Percentiles rank a stretch among this genome's conserved stretches.
Conservation (phyloP, 2,797 vertebrate species). For the Dermochelys coriacea region DNA sequence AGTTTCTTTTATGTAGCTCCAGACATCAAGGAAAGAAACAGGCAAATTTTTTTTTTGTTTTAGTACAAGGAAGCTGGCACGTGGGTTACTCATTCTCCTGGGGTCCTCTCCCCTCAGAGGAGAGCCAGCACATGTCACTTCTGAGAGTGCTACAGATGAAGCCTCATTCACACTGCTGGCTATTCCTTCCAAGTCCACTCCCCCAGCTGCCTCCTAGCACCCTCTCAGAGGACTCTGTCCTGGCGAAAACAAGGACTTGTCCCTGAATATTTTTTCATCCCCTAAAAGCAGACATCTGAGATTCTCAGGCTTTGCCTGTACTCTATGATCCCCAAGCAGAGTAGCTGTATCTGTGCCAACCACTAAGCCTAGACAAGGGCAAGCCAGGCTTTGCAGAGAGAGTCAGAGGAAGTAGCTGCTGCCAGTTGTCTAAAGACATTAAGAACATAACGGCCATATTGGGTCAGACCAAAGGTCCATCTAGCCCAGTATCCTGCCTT, state of each 20-base stretch:
- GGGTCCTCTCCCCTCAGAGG: not conserved
- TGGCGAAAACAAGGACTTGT: not conserved
- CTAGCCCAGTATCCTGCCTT: no score
- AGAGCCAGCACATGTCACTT: not conserved
- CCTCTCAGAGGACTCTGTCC: not conserved
- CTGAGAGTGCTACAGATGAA: not conserved
- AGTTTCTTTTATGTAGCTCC: not conserved
- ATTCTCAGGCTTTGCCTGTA: not conserved
- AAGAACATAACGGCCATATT: no score
- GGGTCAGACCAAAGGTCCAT: no score
- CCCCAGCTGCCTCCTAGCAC: not conserved
- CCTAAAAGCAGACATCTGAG: not conserved
- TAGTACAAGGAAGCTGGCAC: not conserved
- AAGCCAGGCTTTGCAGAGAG: not conserved
- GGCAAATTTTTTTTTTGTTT: not conserved
- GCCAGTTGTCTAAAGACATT: not conserved
- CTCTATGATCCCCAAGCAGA: not conserved
- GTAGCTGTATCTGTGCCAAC: not conserved
- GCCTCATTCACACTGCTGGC: not conserved
- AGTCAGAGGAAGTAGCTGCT: not conserved
- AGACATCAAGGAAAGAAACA: not conserved
- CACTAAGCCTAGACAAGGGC: not conserved
- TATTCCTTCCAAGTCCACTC: not conserved
- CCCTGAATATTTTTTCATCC: not conserved
- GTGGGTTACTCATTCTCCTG: not conserved